These are phyloP conservation scores for Irena cyanogastra DNA, from an alignment of 2,113 vertebrate genomes.

Conservation along the genomic window DNA sequence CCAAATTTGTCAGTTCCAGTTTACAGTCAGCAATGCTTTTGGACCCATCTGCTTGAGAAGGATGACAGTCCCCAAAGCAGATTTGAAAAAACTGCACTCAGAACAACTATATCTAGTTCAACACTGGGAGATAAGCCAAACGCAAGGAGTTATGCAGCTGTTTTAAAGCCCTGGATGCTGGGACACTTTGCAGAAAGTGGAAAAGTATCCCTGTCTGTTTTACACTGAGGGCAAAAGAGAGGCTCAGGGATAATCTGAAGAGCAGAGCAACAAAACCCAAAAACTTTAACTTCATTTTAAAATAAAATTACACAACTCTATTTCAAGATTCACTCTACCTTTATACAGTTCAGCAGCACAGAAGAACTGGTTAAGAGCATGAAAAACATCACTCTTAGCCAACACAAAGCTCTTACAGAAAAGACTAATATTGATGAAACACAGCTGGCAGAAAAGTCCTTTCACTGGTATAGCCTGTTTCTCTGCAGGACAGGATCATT, in stretches of 20 bases:
- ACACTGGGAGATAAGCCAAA: constrained; percentile 23
- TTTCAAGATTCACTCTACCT: not conserved
- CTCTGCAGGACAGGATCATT: not conserved
- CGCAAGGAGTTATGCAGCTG: not conserved
- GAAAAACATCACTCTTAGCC: not conserved
- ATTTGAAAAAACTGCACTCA: not conserved
- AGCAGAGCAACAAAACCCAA: not conserved
- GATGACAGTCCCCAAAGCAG: not conserved
- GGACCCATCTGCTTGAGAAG: not conserved
- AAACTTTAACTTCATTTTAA: not conserved
- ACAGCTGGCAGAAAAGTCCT: not conserved
- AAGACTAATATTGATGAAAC: not conserved
- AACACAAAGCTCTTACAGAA: not conserved
- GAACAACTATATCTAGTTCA: not conserved
- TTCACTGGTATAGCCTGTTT: not conserved
- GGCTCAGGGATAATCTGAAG: not conserved
- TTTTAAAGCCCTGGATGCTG: not conserved
- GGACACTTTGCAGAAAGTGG: not conserved
- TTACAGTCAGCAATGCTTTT: not conserved
- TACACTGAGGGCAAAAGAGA: not conserved
- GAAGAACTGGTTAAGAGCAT: not conserved
- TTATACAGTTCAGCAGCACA: not conserved
- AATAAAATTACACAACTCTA: not conserved
- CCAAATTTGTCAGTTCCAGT: not conserved
- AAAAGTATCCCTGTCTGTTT: not conserved